Evolutionary conservation across 2,113 vertebrate species (phyloP).

Genomic region (Ifrita kowaldi): DNA sequence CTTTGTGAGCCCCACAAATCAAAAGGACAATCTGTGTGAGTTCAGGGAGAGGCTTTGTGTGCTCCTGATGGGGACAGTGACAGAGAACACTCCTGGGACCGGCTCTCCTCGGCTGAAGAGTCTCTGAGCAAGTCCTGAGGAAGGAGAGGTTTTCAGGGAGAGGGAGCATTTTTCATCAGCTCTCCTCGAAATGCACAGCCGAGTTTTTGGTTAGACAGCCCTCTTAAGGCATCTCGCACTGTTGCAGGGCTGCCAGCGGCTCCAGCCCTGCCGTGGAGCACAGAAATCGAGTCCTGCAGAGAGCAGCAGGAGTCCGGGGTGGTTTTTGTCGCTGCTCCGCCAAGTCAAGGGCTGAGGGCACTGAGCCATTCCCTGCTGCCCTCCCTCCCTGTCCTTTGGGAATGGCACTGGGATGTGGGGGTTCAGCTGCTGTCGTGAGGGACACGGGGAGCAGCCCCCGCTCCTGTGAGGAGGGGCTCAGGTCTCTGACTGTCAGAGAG

Average conservation of each 20-base stretch:
- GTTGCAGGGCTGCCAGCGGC: background rate
- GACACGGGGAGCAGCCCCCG: background rate
- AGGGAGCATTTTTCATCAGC: background rate
- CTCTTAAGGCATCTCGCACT: constrained; percentile 20
- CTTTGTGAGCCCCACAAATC: background rate
- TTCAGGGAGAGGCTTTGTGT: background rate
- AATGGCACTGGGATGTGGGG: accelerated
- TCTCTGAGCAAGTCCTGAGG: background rate
- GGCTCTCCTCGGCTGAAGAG: background rate
- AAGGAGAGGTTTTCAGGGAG: background rate
- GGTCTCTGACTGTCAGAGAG: accelerated
- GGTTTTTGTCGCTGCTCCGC: accelerated
- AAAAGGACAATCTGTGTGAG: background rate
- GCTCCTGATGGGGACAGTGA: background rate
- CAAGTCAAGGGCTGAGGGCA: accelerated
- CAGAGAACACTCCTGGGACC: background rate
- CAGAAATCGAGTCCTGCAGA: background rate
- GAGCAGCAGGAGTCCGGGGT: background rate
- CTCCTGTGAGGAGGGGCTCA: accelerated
- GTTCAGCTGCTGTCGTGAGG: background rate
- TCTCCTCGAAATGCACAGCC: accelerated
- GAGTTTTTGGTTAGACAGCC: constrained; percentile 50
- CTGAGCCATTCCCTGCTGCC: accelerated
- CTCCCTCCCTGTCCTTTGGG: background rate
- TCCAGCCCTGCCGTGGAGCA: background rate